Conservation (phyloP, 2,888 invertebrate species). For the Adela reaumurella region DNA sequence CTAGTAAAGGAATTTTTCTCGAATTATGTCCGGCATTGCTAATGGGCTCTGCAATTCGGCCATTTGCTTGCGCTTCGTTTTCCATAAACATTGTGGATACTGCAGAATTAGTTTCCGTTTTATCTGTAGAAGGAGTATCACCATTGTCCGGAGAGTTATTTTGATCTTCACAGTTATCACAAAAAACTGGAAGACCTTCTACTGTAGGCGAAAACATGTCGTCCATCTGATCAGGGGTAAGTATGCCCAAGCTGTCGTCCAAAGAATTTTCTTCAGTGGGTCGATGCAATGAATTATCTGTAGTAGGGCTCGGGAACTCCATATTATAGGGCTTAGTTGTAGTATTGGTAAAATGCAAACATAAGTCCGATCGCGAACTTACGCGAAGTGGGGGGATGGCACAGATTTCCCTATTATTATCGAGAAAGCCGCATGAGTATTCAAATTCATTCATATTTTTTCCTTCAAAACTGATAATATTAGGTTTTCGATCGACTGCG, state of each 20-base stretch:
- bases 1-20: background rate
- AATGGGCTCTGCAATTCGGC: background rate
- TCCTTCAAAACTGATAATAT: constrained; percentile 43
- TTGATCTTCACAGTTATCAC: constrained; percentile 32
- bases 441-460: constrained; percentile 47
- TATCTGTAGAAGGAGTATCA: constrained; percentile 56
- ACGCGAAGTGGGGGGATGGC: constrained; percentile 33
- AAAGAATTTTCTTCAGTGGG: constrained; percentile 74
- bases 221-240: constrained; percentile 88
- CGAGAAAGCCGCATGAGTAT: constrained; percentile 42
- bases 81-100: constrained; percentile 41
- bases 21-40: background rate
- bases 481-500: constrained; percentile 37
- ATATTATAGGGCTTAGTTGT: background rate
- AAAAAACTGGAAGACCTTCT: constrained; percentile 56
- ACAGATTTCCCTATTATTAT: constrained; percentile 20
- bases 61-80: constrained; percentile 19
- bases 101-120: constrained; percentile 51
- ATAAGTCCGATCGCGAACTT: constrained; percentile 45
- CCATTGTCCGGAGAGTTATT: constrained; percentile 47
- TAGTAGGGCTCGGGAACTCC: constrained; percentile 18
- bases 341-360: constrained; percentile 25
- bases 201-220: constrained; percentile 65
- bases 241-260: constrained; percentile 81
- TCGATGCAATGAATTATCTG: constrained; percentile 42